phyloP scores from a whole-genome alignment of 1,140 invertebrate genomes.

The Cydia strobilella region DNA sequence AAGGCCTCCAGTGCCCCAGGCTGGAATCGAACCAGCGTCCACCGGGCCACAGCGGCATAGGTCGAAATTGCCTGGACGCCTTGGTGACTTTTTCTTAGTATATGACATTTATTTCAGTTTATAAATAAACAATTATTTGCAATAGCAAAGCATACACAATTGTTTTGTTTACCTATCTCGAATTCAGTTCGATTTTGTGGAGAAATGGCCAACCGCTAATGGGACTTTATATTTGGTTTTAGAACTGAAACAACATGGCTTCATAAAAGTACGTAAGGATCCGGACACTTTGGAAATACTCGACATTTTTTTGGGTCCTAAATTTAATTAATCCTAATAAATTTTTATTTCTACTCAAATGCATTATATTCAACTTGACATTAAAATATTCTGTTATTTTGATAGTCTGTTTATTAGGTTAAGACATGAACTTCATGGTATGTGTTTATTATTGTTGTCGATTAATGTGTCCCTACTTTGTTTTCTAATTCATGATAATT shows the following conservation, averaged over 20 bases:
- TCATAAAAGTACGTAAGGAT: conserved; percentile 57
- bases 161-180: not conserved
- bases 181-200: not conserved
- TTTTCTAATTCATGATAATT: conserved; percentile 29
- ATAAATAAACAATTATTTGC: too few species aligned
- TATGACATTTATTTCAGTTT: too few species aligned
- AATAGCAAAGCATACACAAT: too few species aligned
- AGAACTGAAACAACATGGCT: conserved; percentile 65
- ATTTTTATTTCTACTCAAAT: not conserved
- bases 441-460: conserved; percentile 21
- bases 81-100: too few species aligned
- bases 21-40: too few species aligned
- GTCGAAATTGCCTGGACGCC: too few species aligned
- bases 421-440: not conserved
- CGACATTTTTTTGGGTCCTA: conserved; percentile 52
- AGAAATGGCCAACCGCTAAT: not conserved
- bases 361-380: not conserved
- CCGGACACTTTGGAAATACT: conserved; percentile 53
- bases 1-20: too few species aligned
- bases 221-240: conserved; percentile 42
- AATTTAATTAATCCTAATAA: conserved; percentile 33
- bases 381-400: not conserved
- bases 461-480: conserved; percentile 7
- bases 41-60: too few species aligned
- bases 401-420: not conserved